Evolutionary conservation across 2,888 invertebrate species (phyloP).

Genomic region (Hirtodrosophila trivittata): DNA sequence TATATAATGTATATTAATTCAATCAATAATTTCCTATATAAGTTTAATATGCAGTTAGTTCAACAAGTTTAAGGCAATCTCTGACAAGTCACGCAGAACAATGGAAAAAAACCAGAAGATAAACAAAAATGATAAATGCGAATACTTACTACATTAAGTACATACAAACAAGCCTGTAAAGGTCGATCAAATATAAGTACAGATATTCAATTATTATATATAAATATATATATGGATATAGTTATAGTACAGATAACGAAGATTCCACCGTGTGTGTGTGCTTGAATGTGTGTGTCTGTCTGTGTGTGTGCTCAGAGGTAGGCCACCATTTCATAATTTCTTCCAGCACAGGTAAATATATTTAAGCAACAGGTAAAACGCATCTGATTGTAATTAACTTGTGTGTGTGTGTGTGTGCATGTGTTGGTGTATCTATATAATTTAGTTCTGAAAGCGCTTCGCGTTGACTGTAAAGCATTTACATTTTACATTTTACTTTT

Average conservation of each 20-base stretch:
- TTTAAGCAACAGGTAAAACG: slow-evolving; percentile 37
- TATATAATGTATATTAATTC: slow-evolving; percentile 8
- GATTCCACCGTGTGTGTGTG: slow-evolving; percentile 31
- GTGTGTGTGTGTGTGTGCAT: slow-evolving; percentile 14
- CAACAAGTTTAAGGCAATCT: slow-evolving; percentile 25
- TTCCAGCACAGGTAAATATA: slow-evolving; percentile 29
- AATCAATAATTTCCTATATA: slow-evolving; percentile 15
- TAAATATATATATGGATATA: slow-evolving; percentile 14
- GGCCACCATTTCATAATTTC: slow-evolving; percentile 25
- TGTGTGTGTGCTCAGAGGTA: slow-evolving; percentile 21
- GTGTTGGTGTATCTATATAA: slow-evolving; percentile 20
- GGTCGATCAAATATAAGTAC: slow-evolving; percentile 59
- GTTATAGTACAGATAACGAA: slow-evolving; percentile 5
- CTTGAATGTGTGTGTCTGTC: slow-evolving; percentile 15
- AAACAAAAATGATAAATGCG: slow-evolving; percentile 41
- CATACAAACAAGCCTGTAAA: slow-evolving; percentile 82
- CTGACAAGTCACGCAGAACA: slow-evolving; percentile 31
- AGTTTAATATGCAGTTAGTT: slow-evolving; percentile 30
- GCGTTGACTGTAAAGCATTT: slow-evolving; percentile 27
- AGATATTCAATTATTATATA: slow-evolving; percentile 35
- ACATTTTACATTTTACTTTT: neutral
- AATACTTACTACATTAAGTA: slow-evolving; percentile 77
- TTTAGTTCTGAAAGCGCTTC: slow-evolving; percentile 41
- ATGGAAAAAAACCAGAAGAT: slow-evolving; percentile 12
- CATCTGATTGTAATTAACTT: slow-evolving; percentile 17